Conservation (phyloP, 2,888 invertebrate genomes). For the Magallana nippona region DNA sequence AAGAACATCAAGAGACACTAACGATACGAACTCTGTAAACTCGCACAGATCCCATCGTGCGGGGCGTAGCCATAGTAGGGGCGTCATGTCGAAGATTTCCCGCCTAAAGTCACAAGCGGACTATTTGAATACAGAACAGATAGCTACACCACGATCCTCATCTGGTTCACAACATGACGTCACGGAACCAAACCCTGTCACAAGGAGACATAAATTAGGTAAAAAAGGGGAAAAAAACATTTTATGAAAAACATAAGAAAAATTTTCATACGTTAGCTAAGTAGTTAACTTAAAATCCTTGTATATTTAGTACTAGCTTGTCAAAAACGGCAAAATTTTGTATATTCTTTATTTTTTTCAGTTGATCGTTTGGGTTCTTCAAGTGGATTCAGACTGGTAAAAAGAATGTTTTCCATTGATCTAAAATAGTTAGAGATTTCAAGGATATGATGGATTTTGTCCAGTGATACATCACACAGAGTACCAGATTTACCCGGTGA, state of each 20-base stretch:
- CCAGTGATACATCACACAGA: background rate
- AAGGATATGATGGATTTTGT: background rate
- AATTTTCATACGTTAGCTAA: too few species aligned
- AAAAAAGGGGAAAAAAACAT: too few species aligned
- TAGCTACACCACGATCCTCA: too few species aligned
- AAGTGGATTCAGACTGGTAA: conserved; percentile 2
- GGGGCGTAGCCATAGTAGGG: background rate
- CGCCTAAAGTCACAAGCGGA: background rate
- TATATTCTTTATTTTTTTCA: background rate
- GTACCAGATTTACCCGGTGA: too few species aligned
- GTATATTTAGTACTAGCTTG: too few species aligned
- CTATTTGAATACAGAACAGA: background rate
- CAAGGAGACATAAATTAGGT: conserved; percentile 14
- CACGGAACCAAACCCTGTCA: conserved; percentile 8
- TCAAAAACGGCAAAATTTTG: too few species aligned
- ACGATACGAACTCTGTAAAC: background rate
- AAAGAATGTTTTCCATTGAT: conserved; percentile 26
- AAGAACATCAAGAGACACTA: background rate
- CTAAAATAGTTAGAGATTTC: background rate
- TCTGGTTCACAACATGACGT: background rate
- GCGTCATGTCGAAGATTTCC: background rate
- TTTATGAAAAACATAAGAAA: too few species aligned
- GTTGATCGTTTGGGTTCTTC: conserved; percentile 9
- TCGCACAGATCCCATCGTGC: background rate
- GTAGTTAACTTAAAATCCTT: too few species aligned